Evolutionary conservation across 2,888 invertebrate genomes (phyloP).

Genomic region (Vanessa cardui): DNA sequence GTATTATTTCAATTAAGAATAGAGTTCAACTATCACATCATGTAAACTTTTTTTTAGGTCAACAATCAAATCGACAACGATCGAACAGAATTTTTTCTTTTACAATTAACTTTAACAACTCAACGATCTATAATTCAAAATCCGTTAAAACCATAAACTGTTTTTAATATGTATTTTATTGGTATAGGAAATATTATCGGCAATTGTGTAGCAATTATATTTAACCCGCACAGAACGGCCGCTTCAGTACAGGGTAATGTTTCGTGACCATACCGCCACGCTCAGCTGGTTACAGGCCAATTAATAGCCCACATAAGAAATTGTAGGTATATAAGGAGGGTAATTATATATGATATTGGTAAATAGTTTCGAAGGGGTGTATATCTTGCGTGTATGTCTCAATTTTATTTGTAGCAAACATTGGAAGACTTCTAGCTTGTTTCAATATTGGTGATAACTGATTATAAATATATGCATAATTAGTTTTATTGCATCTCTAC

Average conservation of each 20-base stretch:
- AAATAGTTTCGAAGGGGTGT: conserved; percentile 6
- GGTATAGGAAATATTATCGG: conserved; percentile 42
- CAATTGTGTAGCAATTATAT: conserved; percentile 56
- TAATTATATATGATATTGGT: conserved; percentile 14
- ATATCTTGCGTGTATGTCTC: conserved; percentile 7
- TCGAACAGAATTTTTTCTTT: not conserved
- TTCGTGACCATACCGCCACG: conserved; percentile 62
- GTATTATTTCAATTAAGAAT: too few relatives aligned
- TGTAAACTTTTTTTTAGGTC: too few relatives aligned
- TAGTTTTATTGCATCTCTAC: too few relatives aligned
- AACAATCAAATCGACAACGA: not conserved
- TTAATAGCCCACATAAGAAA: conserved; percentile 40
- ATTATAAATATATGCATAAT: too few relatives aligned
- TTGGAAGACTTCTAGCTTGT: too few relatives aligned
- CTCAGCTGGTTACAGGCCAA: conserved; percentile 45
- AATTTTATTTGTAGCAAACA: not conserved
- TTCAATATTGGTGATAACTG: too few relatives aligned
- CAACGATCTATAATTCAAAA: conserved; percentile 7
- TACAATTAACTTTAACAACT: not conserved
- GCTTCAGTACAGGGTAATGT: conserved; percentile 55
- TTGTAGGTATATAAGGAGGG: conserved; percentile 36
- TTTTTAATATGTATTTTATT: conserved; percentile 37
- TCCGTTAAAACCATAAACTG: conserved; percentile 32
- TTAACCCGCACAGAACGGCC: conserved; percentile 58
- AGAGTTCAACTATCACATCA: too few relatives aligned